A percentile compares a stretch with the other conserved stretches of the same genome.
These are phyloP conservation scores for Panthera uncia DNA, from an alignment of 2,113 vertebrate species.

Conservation along the genomic window DNA sequence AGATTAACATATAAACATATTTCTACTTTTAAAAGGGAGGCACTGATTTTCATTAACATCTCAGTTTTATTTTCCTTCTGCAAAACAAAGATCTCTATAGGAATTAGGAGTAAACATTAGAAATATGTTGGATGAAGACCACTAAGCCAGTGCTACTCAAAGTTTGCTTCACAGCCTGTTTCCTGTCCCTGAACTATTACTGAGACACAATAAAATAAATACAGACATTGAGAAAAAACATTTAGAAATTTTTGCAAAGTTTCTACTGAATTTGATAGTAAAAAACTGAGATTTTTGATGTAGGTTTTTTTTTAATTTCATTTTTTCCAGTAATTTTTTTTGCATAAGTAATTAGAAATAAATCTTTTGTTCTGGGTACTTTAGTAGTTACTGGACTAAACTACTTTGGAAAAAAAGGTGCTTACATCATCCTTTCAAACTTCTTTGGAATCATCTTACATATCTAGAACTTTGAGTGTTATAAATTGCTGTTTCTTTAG, in stretches of 20 bases:
- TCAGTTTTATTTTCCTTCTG: background rate
- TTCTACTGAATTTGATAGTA: background rate
- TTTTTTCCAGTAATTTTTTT: background rate
- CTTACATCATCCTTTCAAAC: background rate
- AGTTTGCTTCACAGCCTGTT: background rate
- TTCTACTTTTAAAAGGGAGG: conserved; percentile 13
- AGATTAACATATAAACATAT: background rate
- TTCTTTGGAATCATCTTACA: background rate
- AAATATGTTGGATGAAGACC: background rate
- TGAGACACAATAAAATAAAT: background rate
- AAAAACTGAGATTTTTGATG: background rate
- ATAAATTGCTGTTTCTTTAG: background rate
- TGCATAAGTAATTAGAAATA: background rate
- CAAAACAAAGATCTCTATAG: background rate
- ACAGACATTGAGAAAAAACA: background rate
- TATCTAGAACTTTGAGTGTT: background rate
- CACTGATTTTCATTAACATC: conserved; percentile 18
- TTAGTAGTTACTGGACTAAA: background rate
- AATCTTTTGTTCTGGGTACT: background rate
- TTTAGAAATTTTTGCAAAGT: background rate
- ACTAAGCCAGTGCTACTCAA: background rate
- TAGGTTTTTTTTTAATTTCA: background rate
- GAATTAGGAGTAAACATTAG: background rate
- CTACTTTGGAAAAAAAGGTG: background rate
- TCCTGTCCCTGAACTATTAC: background rate